A percentile compares a stretch with the other conserved stretches of the same genome.
Conservation (phyloP, 2,797 vertebrate genomes). For the Margarornis squamiger region DNA sequence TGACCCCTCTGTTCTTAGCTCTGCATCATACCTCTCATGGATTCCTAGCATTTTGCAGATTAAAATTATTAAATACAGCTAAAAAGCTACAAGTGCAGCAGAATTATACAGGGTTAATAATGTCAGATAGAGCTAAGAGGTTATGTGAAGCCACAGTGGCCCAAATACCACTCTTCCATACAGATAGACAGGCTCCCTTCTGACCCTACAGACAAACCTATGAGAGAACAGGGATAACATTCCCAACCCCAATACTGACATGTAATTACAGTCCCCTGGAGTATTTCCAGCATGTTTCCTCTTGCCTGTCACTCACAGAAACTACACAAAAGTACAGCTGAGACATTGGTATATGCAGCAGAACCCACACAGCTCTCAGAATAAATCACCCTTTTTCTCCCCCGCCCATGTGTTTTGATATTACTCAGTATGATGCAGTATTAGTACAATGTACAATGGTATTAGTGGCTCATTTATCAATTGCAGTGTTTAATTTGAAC, state of each 20-base stretch:
- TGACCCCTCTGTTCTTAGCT: not conserved
- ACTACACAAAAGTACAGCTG: not conserved
- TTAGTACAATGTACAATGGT: not conserved
- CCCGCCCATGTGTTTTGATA: not conserved
- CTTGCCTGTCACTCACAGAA: not conserved
- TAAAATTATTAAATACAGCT: not conserved
- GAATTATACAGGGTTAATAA: not conserved
- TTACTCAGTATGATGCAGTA: not conserved
- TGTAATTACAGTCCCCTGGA: not conserved
- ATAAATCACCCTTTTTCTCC: not conserved
- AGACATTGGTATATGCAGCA: not conserved
- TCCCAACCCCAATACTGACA: not conserved
- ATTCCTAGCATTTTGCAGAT: not conserved
- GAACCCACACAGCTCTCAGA: not conserved
- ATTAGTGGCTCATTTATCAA: not conserved
- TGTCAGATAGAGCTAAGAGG: not conserved
- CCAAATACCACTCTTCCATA: not conserved
- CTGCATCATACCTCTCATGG: not conserved
- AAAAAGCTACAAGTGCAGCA: not conserved
- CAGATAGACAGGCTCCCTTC: not conserved
- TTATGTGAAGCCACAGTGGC: not conserved
- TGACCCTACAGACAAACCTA: not conserved
- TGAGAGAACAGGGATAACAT: rapidly evolving
- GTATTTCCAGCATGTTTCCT: not conserved
- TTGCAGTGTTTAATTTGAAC: not conserved